phyloP scores from a whole-genome alignment of 2,888 invertebrate genomes.

The Exocentrus adspersus region DNA sequence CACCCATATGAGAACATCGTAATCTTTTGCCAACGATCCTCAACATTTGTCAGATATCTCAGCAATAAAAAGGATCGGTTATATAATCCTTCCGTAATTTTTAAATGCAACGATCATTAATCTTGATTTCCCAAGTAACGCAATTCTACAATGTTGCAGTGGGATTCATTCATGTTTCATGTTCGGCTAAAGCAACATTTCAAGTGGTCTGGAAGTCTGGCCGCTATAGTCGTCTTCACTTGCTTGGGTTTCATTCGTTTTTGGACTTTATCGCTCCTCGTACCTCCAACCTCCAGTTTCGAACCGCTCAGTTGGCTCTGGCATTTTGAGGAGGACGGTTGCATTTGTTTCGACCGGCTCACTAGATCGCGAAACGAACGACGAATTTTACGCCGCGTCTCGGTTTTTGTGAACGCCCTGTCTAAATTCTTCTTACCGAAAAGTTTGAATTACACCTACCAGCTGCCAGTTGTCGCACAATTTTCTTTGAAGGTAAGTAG shows the following conservation, averaged over 20 bases:
- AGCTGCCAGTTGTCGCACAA: background rate
- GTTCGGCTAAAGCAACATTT: no score
- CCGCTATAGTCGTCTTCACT: conserved; percentile 17
- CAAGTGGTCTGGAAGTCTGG: conserved; percentile 10
- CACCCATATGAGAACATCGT: background rate
- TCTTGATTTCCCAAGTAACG: background rate
- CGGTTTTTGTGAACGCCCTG: background rate
- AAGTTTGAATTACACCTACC: background rate
- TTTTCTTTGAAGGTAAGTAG: conserved; percentile 12
- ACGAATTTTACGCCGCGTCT: conserved; percentile 13
- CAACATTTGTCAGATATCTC: background rate
- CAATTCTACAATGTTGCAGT: conserved; percentile 11
- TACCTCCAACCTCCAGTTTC: conserved; percentile 17
- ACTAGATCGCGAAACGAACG: conserved; percentile 15
- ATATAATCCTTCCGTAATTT: conserved; percentile 1
- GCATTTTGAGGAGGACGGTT: conserved; percentile 16
- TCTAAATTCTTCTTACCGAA: background rate
- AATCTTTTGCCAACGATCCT: background rate
- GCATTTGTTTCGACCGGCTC: conserved; percentile 1
- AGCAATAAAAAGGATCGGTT: background rate
- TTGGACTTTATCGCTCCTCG: conserved; percentile 20
- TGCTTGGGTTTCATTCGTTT: conserved; percentile 22
- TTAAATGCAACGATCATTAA: conserved; percentile 18
- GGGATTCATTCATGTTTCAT: conserved; percentile 20
- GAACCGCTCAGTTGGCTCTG: conserved; percentile 26